Evolutionary conservation across 2,888 invertebrate species (phyloP).

Genomic region (Julus scanicus): DNA sequence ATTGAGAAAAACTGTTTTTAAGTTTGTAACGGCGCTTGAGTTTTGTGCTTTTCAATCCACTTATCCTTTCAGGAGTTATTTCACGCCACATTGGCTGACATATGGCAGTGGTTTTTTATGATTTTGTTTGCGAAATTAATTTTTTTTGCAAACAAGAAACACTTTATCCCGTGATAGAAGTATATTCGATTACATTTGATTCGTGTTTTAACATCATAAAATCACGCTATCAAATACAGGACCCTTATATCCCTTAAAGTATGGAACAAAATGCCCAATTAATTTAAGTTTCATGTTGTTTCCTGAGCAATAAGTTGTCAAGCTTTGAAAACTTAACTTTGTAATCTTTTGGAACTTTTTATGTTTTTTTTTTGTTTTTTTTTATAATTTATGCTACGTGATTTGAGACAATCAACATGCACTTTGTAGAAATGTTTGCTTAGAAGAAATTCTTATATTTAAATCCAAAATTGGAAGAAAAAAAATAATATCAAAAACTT

Average conservation of each 20-base stretch:
- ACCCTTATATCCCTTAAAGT: too few species aligned
- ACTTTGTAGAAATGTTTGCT: not conserved
- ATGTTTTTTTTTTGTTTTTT: not conserved
- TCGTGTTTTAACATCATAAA: too few species aligned
- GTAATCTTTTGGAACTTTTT: not conserved
- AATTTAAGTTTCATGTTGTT: not conserved
- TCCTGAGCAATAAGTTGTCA: not conserved
- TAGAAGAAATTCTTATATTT: not conserved
- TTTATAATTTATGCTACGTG: not conserved
- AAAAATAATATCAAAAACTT: not conserved
- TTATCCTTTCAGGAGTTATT: slow-evolving; percentile 13
- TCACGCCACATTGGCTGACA: slow-evolving; percentile 40
- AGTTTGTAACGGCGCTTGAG: not conserved
- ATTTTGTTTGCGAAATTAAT: slow-evolving; percentile 3
- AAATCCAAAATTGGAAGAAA: not conserved
- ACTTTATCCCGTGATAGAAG: not conserved
- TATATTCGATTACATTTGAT: too few species aligned
- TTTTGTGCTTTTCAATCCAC: not conserved
- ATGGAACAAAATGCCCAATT: not conserved
- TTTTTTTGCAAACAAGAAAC: not conserved
- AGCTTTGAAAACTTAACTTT: too few species aligned
- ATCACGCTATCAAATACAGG: too few species aligned
- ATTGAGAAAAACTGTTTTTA: not conserved
- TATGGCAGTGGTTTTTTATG: slow-evolving; percentile 28
- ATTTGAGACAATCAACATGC: not conserved